Conservation (phyloP, 2,888 invertebrate species). For the Labia minor region DNA sequence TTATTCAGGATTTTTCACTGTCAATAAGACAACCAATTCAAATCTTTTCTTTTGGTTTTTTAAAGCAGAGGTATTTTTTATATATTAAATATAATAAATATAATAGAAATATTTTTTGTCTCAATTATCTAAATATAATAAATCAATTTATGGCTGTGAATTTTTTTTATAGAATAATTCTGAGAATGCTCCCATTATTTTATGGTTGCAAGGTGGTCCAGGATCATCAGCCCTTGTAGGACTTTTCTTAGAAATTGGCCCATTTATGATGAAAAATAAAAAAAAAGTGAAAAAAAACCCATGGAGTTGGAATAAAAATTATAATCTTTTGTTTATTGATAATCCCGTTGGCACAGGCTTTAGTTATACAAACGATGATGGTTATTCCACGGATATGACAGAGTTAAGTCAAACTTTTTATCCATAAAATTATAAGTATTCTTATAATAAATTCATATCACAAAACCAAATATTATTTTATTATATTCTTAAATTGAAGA, state of each 20-base stretch:
- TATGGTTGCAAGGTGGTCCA: conserved; percentile 51
- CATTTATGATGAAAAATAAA: conserved; percentile 43
- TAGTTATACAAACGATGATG: conserved; percentile 50
- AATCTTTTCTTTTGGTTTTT: conserved; percentile 58
- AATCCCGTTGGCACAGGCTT: conserved; percentile 57
- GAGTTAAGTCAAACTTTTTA: too few species aligned
- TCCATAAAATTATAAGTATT: too few species aligned
- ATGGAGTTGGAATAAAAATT: conserved; percentile 50
- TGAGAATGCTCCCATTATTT: conserved; percentile 44
- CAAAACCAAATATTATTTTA: too few species aligned
- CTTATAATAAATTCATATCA: too few species aligned
- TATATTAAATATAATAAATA: too few species aligned
- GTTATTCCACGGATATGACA: conserved; percentile 50
- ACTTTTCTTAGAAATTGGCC: conserved; percentile 52
- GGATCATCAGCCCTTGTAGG: conserved; percentile 47
- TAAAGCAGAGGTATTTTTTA: conserved; percentile 37
- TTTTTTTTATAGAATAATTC: conserved; percentile 32
- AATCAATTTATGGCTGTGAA: too few species aligned
- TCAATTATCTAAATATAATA: too few species aligned
- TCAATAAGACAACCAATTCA: conserved; percentile 44
- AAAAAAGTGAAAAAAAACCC: conserved; percentile 36
- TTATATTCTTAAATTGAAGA: too few species aligned
- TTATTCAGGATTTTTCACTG: conserved; percentile 51
- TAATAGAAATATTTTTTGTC: too few species aligned
- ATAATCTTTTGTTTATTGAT: conserved; percentile 53